phyloP scores from a whole-genome alignment of 1,140 invertebrate species.

The Ceratina japonica region DNA sequence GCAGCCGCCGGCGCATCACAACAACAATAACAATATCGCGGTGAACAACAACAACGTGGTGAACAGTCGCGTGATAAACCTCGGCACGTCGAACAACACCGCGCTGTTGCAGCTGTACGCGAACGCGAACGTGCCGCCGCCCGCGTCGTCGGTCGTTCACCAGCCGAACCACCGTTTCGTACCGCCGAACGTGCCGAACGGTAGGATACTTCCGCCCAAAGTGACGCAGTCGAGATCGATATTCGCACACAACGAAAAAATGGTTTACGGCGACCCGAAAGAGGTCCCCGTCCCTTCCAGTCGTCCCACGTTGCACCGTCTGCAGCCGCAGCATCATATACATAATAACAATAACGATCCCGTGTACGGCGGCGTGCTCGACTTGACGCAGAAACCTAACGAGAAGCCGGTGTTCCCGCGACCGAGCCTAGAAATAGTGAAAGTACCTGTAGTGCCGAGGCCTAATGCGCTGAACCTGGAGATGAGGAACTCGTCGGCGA shows the following conservation, averaged over 20 bases:
- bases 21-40: conserved; percentile 57
- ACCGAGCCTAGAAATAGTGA: conserved; percentile 77
- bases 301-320: conserved; percentile 49
- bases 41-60: conserved; percentile 53
- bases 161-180: conserved; percentile 65
- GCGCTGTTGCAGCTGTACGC: conserved; percentile 80
- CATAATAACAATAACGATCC: conserved; percentile 26
- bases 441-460: conserved; percentile 76
- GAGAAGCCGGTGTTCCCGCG: conserved; percentile 64
- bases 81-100: conserved; percentile 79
- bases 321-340: conserved; percentile 42
- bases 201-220: conserved; percentile 78
- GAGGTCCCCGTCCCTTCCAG: conserved; percentile 81
- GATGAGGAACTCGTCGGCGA: conserved; percentile 56
- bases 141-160: conserved; percentile 36
- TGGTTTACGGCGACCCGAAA: conserved; percentile 86
- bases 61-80: conserved; percentile 77
- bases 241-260: conserved; percentile 83
- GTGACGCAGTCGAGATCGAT: conserved; percentile 84
- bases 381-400: conserved; percentile 70
- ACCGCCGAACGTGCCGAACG: conserved; percentile 65
- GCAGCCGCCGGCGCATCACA: conserved; percentile 54
- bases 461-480: conserved; percentile 74
- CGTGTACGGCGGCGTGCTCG: conserved; percentile 65
- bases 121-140: conserved; percentile 64